These are phyloP conservation scores for Macrotrachela quadricornifera DNA, from an alignment of 1,140 invertebrate genomes.

Conservation along the genomic window DNA sequence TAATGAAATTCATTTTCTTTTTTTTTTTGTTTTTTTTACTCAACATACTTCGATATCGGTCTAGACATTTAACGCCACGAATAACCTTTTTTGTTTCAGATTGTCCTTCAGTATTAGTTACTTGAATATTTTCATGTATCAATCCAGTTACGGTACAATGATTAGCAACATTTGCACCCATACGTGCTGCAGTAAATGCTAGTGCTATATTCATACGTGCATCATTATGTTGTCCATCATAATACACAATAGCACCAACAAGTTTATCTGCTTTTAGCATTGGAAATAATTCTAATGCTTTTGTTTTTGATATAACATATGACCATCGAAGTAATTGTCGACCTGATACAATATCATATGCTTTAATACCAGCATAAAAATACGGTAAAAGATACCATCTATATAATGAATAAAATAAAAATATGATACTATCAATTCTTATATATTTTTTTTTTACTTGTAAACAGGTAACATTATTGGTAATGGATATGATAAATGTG, in stretches of 20 bases:
- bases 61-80: conserved; percentile 28
- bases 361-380: conserved; percentile 93
- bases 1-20: too few species aligned
- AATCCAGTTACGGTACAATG: conserved; percentile 63
- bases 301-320: conserved; percentile 72
- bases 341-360: conserved; percentile 89
- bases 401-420: conserved; percentile 12
- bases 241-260: conserved; percentile 88
- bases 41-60: conserved; percentile 20
- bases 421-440: too few species aligned
- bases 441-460: not conserved
- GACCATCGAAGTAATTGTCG: conserved; percentile 77
- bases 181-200: conserved; percentile 70
- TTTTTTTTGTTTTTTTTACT: too few species aligned
- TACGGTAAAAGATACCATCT: conserved; percentile 97
- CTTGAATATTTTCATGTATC: conserved; percentile 40
- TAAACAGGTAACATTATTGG: conserved; percentile 79
- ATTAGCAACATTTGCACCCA: conserved; percentile 83
- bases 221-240: conserved; percentile 95
- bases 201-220: conserved; percentile 88
- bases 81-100: not conserved
- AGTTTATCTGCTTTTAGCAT: conserved; percentile 77
- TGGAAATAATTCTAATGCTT: conserved; percentile 82
- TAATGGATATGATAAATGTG: conserved; percentile 82
- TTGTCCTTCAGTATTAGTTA: conserved; percentile 33